Evolutionary conservation across 2,113 vertebrate genomes (phyloP), one percentile per base, ranked within the genome.

Genomic region (Neogobius melanostomus): DNA sequence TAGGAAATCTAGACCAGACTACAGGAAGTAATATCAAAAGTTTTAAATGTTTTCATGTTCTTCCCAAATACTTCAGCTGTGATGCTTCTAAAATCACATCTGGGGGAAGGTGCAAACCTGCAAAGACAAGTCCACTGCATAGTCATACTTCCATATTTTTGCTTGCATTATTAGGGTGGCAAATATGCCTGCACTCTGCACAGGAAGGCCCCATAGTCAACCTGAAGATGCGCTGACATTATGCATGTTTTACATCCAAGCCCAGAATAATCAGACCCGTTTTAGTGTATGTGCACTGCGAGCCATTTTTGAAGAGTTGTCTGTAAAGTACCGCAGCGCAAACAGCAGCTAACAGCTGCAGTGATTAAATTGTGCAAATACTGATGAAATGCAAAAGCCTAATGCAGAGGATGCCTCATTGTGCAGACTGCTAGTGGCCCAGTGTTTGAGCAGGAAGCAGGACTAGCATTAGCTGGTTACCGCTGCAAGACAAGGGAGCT

Each of bases 271-370:
- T 8, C 1, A 49, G n/a, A 12, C 53, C 43, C 66, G 79, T 69
- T 75, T 77, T 62, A 71, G 44, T 64, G 71, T 74, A 76, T 68
- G 64, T 72, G 75, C 4, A 61, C 61, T 46, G 75, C 84, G 77
- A 82, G 69, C 68, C 76, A 54, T 82, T 82, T 76, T 67, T 52
- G 49, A 67, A 44, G 69, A 59, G 59, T 75, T 82, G 79, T 36
- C 67, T 79, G 45, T 63, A 64, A 73, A 76, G 71, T 64, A 59
- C 64, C 64, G 54, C 64, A 57, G 54, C 4, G 81, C 72, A 81
- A 88, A 68, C 77, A 11, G 7, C 16, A n/a, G 77, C 83, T 80
- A 77, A 45, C 60, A 65, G 56, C 76, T 84, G 83, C 83, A 12
- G 45, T 66, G 44, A 48, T 49, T 57, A 57, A 57, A 60, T 65